Evolutionary conservation across 92 coral and sea anemone species (phyloP), one percentile per base, ranked within the genome.

Genomic region (Siderastrea siderea): DNA sequence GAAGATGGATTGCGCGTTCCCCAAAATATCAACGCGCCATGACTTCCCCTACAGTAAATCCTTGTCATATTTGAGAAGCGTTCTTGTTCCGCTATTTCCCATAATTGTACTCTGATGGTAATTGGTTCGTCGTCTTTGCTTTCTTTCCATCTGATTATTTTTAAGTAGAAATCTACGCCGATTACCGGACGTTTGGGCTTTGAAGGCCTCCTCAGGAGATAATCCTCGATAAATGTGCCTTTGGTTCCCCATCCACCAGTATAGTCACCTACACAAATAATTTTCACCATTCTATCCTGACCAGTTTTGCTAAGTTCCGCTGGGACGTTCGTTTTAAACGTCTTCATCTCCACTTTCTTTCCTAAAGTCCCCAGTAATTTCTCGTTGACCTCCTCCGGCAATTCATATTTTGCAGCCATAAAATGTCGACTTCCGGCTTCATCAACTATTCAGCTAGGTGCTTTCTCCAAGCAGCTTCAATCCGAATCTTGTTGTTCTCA

Each of bases 21-120:
- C 97, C 97, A 94, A 78, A 94, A 94, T 52, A 94, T 87, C 26
- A 94, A 48, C 53, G 92, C 97, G 3, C 95, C 97, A 5, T 57
- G 79, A 50, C 87, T 79, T 57, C 86, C 85, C 55, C 73, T 89
- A 45, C 75, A 89, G 53, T 66, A 92, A 15, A 89, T 38, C 49
- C 48, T 81, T 8, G 49, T 16, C 55, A 60, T 57, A 3, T 75
- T 62, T 0, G 62, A 45, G 71, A 85, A 92, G 51, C 93, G 79
- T 74, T 86, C 90, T 49, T 86, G 87, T 62, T 94, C 97, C 14
- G 93, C 86, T 16, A 94, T 51, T 74, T 94, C 93, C 97, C 95
- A 94, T 68, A 94, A 61, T 68, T 92, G 91, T 45, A 94, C 61
- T 50, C 55, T 76, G 64, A 93, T 78, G 47, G 79, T 47, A 62